Evolutionary conservation across 2,113 vertebrate species (phyloP).

Genomic region (Nipponia nippon): DNA sequence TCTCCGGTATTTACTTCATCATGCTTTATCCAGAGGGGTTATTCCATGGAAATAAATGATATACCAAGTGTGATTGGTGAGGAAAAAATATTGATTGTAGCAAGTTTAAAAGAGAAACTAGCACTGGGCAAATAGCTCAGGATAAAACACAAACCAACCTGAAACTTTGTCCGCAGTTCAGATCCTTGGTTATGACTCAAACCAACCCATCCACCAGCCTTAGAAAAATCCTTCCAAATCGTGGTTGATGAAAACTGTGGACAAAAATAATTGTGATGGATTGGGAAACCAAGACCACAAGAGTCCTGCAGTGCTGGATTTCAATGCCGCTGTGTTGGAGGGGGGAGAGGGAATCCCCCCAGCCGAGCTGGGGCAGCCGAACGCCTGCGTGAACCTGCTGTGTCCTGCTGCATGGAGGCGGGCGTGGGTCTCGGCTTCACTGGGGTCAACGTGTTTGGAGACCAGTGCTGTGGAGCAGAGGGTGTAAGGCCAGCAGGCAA

Average conservation of each 20-base stretch:
- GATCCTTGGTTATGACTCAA: background rate
- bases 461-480: background rate
- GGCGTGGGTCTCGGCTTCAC: fast-evolving
- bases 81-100: constrained; percentile 1
- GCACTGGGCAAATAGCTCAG: background rate
- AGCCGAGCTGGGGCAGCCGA: fast-evolving
- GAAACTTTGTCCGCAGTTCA: background rate
- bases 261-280: background rate
- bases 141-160: background rate
- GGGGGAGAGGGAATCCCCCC: background rate
- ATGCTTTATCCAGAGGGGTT: constrained; percentile 15
- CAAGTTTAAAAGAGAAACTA: background rate
- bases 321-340: background rate
- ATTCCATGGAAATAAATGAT: constrained; percentile 15
- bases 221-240: background rate
- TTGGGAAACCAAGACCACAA: background rate
- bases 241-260: background rate
- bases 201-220: background rate
- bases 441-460: fast-evolving
- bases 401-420: fast-evolving
- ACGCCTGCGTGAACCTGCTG: fast-evolving
- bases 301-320: background rate
- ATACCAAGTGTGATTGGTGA: background rate
- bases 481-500: background rate
- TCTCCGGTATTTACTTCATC: background rate